Conservation (phyloP, 2,113 vertebrate species). For the Phaetusa simplex region DNA sequence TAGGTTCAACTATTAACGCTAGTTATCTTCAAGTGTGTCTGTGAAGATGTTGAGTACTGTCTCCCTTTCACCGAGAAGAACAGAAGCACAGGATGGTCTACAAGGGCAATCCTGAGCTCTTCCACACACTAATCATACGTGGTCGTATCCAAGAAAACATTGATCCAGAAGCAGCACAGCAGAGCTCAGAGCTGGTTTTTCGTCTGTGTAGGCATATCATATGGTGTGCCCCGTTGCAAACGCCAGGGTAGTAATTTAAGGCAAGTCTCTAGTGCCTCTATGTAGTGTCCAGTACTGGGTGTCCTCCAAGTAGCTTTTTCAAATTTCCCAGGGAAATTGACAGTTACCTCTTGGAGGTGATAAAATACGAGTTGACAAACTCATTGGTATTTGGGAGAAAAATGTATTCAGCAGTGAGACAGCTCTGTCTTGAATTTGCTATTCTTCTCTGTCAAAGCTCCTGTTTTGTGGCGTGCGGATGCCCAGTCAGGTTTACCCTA, state of each 20-base stretch:
- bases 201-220: fast-evolving
- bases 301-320: background rate
- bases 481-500: background rate
- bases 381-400: background rate
- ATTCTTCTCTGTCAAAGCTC: background rate
- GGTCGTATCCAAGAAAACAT: fast-evolving
- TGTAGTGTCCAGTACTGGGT: background rate
- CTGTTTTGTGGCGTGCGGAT: background rate
- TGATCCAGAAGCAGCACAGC: background rate
- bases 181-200: background rate
- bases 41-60: background rate
- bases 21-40: background rate
- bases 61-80: background rate
- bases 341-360: background rate
- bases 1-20: background rate
- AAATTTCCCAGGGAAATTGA: background rate
- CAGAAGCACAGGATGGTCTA: background rate
- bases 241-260: background rate
- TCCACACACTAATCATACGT: background rate
- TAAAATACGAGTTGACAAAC: background rate
- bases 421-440: background rate
- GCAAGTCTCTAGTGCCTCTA: background rate
- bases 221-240: background rate
- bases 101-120: background rate
- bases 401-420: background rate